Percentiles rank a stretch among this genome's conserved stretches.
Evolutionary conservation across 1,140 invertebrate genomes (phyloP).

Genomic region (Lordiphosa collinella): DNA sequence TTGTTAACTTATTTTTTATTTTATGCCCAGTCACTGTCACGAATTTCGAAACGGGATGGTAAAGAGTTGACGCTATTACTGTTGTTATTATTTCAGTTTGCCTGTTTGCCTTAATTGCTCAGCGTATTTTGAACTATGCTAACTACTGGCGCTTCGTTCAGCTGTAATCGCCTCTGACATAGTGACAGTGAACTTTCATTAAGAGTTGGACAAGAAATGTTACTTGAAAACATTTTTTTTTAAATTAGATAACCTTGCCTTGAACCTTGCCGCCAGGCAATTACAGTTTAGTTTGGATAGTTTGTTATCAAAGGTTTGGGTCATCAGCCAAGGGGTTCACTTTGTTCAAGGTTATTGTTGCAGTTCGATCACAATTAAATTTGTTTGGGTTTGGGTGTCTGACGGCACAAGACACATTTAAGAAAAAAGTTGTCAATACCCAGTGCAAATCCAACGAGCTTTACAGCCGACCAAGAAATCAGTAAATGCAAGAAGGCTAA

Average conservation of each 20-base stretch:
- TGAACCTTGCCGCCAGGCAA: slow-evolving; percentile 17
- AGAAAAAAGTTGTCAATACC: too few relatives aligned
- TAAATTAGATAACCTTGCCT: slow-evolving; percentile 59
- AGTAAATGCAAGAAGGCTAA: too few relatives aligned
- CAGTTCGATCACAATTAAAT: not conserved
- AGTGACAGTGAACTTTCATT: slow-evolving; percentile 58
- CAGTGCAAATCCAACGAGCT: too few relatives aligned
- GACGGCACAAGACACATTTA: too few relatives aligned
- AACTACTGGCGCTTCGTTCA: slow-evolving; percentile 11
- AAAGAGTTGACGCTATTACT: slow-evolving; percentile 8
- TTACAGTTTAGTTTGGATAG: slow-evolving; percentile 4
- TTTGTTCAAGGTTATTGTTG: slow-evolving; percentile 50
- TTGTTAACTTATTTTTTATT: slow-evolving; percentile 2
- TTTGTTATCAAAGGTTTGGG: slow-evolving; percentile 10
- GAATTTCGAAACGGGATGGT: not conserved
- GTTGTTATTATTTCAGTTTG: slow-evolving; percentile 8
- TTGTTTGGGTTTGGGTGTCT: too few relatives aligned
- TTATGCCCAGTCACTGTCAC: slow-evolving; percentile 16
- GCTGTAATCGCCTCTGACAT: slow-evolving; percentile 39
- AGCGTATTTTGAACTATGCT: slow-evolving; percentile 17
- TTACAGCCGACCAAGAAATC: too few relatives aligned
- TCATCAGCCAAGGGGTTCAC: not conserved
- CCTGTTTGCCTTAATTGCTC: slow-evolving; percentile 20
- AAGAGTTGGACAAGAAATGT: slow-evolving; percentile 19
- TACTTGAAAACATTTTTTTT: slow-evolving; percentile 26